These are phyloP conservation scores for Micoletzkya japonica DNA, from an alignment of 2,888 invertebrate genomes.

Conservation along the genomic window DNA sequence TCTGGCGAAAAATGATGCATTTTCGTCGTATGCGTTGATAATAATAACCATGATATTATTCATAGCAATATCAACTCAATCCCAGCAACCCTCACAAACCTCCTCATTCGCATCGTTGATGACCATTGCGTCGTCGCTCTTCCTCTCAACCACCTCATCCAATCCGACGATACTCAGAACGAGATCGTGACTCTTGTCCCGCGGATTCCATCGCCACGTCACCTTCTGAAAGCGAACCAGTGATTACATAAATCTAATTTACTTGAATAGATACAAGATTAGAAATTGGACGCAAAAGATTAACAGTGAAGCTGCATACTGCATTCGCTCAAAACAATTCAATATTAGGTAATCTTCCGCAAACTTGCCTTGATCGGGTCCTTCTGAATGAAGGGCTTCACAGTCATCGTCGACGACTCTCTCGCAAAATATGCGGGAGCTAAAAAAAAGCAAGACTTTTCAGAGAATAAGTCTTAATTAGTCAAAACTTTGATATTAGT, in stretches of 20 bases:
- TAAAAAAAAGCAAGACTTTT: conserved; percentile 1
- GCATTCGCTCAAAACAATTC: background rate
- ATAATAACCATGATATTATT: background rate
- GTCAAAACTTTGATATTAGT: background rate
- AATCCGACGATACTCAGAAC: conserved; percentile 40
- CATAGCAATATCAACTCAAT: background rate
- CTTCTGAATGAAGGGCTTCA: conserved; percentile 38
- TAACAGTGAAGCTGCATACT: background rate
- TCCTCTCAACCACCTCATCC: conserved; percentile 39
- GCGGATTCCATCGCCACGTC: conserved; percentile 39
- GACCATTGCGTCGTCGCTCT: conserved; percentile 15
- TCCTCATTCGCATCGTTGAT: background rate
- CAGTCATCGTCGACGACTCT: conserved; percentile 33
- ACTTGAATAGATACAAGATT: background rate
- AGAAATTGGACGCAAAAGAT: background rate
- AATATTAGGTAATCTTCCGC: background rate
- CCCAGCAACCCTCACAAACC: background rate
- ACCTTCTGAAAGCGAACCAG: conserved; percentile 35
- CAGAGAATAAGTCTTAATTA: background rate
- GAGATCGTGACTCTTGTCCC: conserved; percentile 34
- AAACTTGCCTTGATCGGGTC: conserved; percentile 37
- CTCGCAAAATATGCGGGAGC: conserved; percentile 8
- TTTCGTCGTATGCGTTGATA: background rate
- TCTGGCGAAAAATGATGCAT: background rate
- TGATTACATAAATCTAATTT: background rate